Percentiles rank a stretch among this genome's conserved stretches.
Evolutionary conservation across 2,888 invertebrate genomes (phyloP).

Genomic region (Invenusta paracnida): DNA sequence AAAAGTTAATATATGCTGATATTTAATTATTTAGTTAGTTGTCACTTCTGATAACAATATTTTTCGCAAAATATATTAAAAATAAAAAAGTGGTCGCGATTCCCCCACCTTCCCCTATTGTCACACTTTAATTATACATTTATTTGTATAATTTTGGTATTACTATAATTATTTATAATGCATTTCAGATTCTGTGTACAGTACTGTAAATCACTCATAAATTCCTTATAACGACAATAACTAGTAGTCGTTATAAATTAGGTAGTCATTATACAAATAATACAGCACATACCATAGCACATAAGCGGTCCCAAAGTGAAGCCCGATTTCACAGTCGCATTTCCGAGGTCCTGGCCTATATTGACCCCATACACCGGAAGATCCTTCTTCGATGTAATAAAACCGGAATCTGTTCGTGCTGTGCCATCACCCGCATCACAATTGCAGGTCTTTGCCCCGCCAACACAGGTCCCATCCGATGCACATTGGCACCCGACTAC

Average conservation of each 20-base stretch:
- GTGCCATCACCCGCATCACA: slow-evolving; percentile 51
- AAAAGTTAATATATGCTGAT: too few species aligned
- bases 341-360: slow-evolving; percentile 40
- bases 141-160: too few species aligned
- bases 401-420: slow-evolving; percentile 51
- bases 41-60: too few species aligned
- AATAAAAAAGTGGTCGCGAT: too few species aligned
- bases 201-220: too few species aligned
- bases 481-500: slow-evolving; percentile 1
- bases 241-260: background rate
- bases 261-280: background rate
- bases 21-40: too few species aligned
- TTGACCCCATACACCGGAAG: slow-evolving; percentile 49
- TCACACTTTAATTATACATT: too few species aligned
- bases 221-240: too few species aligned
- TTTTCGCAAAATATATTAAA: too few species aligned
- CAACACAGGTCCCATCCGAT: background rate
- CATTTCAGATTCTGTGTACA: too few species aligned
- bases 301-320: background rate
- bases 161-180: too few species aligned
- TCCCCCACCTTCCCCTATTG: too few species aligned
- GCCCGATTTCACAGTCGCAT: background rate
- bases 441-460: slow-evolving; percentile 47
- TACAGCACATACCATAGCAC: background rate
- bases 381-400: slow-evolving; percentile 47